Evolutionary conservation across 2,797 vertebrate species (phyloP), one percentile per base, ranked within the genome.

Genomic region (Crocidura indochinensis): DNA sequence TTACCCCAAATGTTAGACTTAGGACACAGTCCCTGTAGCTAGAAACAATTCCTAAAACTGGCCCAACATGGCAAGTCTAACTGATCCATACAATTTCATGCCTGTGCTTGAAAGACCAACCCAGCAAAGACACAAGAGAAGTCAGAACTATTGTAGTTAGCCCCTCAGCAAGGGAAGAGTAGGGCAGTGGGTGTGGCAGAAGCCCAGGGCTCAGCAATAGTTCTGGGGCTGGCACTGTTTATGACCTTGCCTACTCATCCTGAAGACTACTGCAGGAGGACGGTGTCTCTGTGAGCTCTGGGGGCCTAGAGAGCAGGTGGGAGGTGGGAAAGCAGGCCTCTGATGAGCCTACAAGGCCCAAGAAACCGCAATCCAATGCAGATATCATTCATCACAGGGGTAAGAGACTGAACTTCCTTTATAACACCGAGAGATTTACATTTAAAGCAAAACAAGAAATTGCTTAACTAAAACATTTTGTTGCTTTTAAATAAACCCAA

Each of bases 401-500:
- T 83, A 95, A 92, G 91, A 96, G 84, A 92, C n/a, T 64, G 67
- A 94, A 92, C 76, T 93, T 92, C 96, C 96, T 92, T 97, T 94
- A 96, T 94, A 97, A 97, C 92, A 92, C 82, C 79, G 82, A 85
- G 60, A 92, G 96, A 97, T 95, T 93, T 90, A 96, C 93, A 95
- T 76, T 96, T 92, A 97, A 97, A 97, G 95, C 87, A 91, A 96
- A 90, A 91, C n/a, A 83, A 92, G 95, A 92, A 89, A 95, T 97
- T 96, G 95, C 90, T 96, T 94, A 96, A 97, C 95, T 90, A 95
- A 95, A 97, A 97, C 94, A 97, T 95, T 97, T 87, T 90, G 97
- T 96, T 98, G 96, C 97, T 97, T 97, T 97, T 96, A 97, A 94
- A 95, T 97, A 97, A 96, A 86, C 74, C 78, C 83, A 93, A 96